These are phyloP conservation scores for Drosophila nr. fundita DNA, from an alignment of 2,888 invertebrate species.

Conservation along the genomic window DNA sequence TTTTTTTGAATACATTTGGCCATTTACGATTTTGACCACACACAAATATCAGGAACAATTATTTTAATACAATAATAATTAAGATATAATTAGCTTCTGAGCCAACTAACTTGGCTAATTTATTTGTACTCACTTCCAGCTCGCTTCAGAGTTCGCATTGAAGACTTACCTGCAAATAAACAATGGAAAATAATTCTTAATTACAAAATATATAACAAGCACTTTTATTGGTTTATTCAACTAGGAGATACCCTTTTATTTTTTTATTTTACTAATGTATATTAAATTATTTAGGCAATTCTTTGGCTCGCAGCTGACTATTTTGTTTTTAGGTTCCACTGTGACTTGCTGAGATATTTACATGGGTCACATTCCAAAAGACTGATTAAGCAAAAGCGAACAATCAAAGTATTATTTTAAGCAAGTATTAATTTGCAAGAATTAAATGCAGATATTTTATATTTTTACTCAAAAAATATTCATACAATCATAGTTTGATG, in stretches of 20 bases:
- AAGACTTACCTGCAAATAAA: constrained; percentile 52
- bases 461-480: not conserved
- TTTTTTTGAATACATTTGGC: constrained; percentile 12
- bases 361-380: too few relatives aligned
- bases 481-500: not conserved
- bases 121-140: constrained; percentile 35
- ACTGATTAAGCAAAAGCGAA: not conserved
- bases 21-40: constrained; percentile 16
- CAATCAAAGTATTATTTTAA: not conserved
- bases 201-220: not conserved
- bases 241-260: not conserved
- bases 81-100: constrained; percentile 39
- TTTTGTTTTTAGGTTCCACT: too few relatives aligned
- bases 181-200: constrained; percentile 3
- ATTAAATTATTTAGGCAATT: not conserved
- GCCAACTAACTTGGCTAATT: constrained; percentile 2
- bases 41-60: constrained; percentile 32
- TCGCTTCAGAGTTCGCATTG: not conserved
- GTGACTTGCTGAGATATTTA: too few relatives aligned
- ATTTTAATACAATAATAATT: constrained; percentile 48
- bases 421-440: not conserved
- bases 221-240: too few relatives aligned
- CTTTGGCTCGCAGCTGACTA: not conserved
- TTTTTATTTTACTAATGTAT: not conserved
- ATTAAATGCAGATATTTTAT: not conserved